A percentile compares a stretch with the other conserved stretches of the same genome.
These are phyloP conservation scores for Furcula furcula DNA, from an alignment of 2,888 invertebrate genomes.

Conservation along the genomic window DNA sequence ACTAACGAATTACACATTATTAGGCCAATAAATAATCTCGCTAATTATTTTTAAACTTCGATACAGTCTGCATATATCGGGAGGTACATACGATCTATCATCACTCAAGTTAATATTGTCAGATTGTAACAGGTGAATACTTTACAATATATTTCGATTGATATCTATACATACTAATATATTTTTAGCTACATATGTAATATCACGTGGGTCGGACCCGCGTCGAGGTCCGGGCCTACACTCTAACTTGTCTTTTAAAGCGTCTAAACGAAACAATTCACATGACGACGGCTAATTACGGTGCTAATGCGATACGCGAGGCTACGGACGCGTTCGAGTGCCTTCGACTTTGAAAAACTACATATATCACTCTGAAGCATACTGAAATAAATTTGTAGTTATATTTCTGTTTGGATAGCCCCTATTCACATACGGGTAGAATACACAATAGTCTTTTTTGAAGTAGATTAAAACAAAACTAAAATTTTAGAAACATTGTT, in stretches of 20 bases:
- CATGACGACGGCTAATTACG: conserved; percentile 17
- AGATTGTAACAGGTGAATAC: conserved; percentile 55
- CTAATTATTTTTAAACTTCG: conserved; percentile 32
- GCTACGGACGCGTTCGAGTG: conserved; percentile 6
- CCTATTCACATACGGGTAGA: no score
- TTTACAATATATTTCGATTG: conserved; percentile 36
- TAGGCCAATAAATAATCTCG: conserved; percentile 39
- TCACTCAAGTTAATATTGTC: conserved; percentile 59
- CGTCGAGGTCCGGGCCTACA: conserved; percentile 34
- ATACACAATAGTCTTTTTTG: no score
- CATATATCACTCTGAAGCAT: no score
- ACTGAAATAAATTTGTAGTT: no score
- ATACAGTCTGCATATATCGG: conserved; percentile 35
- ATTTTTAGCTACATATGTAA: conserved; percentile 60
- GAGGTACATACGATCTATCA: conserved; percentile 21
- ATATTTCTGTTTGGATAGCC: no score
- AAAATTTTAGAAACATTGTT: no score
- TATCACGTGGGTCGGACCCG: conserved; percentile 63
- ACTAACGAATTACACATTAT: conserved; percentile 17
- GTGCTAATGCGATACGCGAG: conserved; percentile 5
- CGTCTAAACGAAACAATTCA: conserved; percentile 38
- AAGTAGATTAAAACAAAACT: no score
- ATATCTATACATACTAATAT: conserved; percentile 33
- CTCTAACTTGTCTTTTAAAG: conserved; percentile 60
- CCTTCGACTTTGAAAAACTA: no score